Evolutionary conservation across 2,113 vertebrate genomes (phyloP).

Genomic region (Petrocephalus microphthalmus): DNA sequence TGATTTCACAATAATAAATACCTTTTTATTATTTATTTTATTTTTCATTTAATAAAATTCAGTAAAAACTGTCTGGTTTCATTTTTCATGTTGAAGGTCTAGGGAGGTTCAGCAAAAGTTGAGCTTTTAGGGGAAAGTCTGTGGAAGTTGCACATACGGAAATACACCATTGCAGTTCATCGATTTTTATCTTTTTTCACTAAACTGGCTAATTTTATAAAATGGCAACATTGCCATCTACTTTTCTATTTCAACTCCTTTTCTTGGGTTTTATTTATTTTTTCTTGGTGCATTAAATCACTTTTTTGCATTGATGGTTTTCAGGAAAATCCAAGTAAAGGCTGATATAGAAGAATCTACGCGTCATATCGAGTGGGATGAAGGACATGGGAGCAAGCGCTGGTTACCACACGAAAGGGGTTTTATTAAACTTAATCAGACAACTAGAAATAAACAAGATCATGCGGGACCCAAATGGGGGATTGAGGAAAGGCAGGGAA

Average conservation of each 20-base stretch:
- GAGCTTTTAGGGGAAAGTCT: background rate
- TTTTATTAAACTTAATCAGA: too few species aligned
- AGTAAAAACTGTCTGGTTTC: background rate
- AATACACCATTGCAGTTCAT: background rate
- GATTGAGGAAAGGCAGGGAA: too few species aligned
- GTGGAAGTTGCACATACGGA: background rate
- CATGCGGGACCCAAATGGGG: too few species aligned
- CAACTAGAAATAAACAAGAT: too few species aligned
- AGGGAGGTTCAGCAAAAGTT: background rate
- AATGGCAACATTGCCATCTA: background rate
- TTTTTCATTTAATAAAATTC: background rate
- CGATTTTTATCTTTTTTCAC: background rate
- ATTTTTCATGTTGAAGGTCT: background rate
- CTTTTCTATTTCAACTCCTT: background rate
- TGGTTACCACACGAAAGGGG: too few species aligned
- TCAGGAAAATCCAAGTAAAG: background rate
- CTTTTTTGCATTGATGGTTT: background rate
- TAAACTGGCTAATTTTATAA: background rate
- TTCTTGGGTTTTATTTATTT: background rate
- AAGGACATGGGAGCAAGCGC: too few species aligned
- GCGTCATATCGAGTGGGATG: too few species aligned
- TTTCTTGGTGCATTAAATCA: background rate
- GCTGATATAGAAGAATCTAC: background rate
- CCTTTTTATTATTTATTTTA: background rate
- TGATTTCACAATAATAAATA: background rate